Percentiles rank a stretch among this genome's conserved stretches.
Conservation (phyloP, 2,797 vertebrate genomes). For the Periophthalmus magnuspinnatus region DNA sequence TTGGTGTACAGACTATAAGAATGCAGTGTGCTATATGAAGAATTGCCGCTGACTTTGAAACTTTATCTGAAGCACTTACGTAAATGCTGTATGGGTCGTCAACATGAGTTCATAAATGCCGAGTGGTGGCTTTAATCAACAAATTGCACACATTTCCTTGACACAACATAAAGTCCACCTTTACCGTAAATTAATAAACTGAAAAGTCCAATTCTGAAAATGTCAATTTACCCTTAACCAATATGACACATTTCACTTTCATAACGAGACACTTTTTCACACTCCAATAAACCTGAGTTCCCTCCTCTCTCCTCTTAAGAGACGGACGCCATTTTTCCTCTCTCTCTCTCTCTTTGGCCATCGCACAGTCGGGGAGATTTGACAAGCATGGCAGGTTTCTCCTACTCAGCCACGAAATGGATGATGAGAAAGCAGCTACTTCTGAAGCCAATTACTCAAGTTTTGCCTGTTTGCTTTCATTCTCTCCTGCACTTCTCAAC, state of each 20-base stretch:
- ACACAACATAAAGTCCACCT: not conserved
- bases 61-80: not conserved
- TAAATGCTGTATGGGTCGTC: constrained; percentile 4
- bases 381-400: constrained; percentile 77
- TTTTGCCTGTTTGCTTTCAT: constrained; percentile 63
- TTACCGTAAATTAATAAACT: constrained; percentile 45
- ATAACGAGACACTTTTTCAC: constrained; percentile 75
- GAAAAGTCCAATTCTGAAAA: constrained; percentile 43
- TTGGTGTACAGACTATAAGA: not conserved
- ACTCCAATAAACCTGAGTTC: constrained; percentile 73
- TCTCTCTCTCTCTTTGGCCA: constrained; percentile 62
- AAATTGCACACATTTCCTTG: constrained; percentile 5
- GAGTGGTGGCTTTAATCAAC: constrained; percentile 1
- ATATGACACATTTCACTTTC: constrained; percentile 70
- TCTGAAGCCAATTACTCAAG: constrained; percentile 74
- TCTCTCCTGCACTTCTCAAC: constrained; percentile 42
- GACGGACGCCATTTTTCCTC: constrained; percentile 67
- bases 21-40: not conserved
- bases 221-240: constrained; percentile 40
- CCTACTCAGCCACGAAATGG: constrained; percentile 55
- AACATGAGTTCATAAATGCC: not conserved
- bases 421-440: constrained; percentile 64
- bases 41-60: not conserved
- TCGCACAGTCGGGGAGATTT: constrained; percentile 69
- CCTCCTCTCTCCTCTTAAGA: constrained; percentile 47